Percentiles rank a stretch among this genome's conserved stretches.
Evolutionary conservation across 2,113 vertebrate genomes (phyloP).

Genomic region (Recurvirostra avosetta): DNA sequence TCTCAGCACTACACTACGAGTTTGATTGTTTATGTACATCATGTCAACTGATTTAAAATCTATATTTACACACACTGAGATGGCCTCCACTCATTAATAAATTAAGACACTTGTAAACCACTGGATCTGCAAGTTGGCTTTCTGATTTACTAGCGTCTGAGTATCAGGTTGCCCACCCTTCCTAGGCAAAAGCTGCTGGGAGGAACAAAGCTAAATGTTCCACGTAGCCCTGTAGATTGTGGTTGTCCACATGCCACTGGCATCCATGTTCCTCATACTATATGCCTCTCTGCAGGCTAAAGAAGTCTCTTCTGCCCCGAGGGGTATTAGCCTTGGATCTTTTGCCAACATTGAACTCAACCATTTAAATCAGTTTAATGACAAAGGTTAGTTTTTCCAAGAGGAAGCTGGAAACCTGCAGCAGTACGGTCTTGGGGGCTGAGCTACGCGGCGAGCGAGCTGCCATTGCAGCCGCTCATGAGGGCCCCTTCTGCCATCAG

Average conservation of each 20-base stretch:
- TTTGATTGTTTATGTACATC: conserved; percentile 58
- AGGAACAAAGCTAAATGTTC: background rate
- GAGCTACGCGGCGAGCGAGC: background rate
- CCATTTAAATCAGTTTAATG: conserved; percentile 13
- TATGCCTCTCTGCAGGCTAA: background rate
- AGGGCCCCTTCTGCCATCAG: background rate
- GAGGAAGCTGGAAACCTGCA: background rate
- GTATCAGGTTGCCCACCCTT: conserved; percentile 22
- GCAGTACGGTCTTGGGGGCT: background rate
- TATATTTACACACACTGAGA: conserved; percentile 61
- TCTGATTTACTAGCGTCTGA: conserved; percentile 15
- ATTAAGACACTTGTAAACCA: conserved; percentile 62
- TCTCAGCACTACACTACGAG: background rate
- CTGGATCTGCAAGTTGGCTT: conserved; percentile 43
- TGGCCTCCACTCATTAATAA: conserved; percentile 65
- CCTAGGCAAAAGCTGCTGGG: background rate
- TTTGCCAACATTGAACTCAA: background rate
- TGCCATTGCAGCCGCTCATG: background rate
- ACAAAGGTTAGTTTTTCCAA: conserved; percentile 22
- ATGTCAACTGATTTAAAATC: conserved; percentile 61
- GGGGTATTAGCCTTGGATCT: background rate
- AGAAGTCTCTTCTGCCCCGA: background rate
- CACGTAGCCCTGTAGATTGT: background rate
- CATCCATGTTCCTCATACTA: background rate
- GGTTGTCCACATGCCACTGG: background rate